Conservation (phyloP, 1,140 invertebrate genomes). For the Plodia interpunctella region DNA sequence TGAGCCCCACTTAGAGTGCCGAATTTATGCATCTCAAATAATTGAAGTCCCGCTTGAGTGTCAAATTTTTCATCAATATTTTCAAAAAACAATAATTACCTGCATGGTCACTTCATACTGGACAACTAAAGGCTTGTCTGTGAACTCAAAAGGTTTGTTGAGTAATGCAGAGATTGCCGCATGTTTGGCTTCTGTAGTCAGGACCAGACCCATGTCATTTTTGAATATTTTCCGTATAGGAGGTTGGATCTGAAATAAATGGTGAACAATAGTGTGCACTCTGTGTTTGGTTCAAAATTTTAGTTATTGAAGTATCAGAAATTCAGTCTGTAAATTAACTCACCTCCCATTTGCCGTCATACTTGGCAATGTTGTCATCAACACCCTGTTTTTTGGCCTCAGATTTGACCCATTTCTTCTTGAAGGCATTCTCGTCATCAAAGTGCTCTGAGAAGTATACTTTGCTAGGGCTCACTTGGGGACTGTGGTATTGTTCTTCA, state of each 20-base stretch:
- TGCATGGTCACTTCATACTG: conserved; percentile 94
- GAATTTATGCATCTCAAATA: no score
- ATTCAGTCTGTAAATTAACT: conserved; percentile 15
- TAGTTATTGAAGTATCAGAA: background rate
- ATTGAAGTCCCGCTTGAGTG: no score
- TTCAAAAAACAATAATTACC: conserved; percentile 40
- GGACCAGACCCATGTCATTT: conserved; percentile 92
- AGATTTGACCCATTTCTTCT: conserved; percentile 91
- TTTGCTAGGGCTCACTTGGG: conserved; percentile 78
- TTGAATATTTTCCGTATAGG: conserved; percentile 86
- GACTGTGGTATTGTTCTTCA: conserved; percentile 63
- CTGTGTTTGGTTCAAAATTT: no score
- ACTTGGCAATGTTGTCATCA: conserved; percentile 95
- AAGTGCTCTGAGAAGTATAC: conserved; percentile 94
- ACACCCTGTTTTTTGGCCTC: conserved; percentile 95
- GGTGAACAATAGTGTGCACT: background rate
- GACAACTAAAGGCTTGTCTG: conserved; percentile 91
- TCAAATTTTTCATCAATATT: no score
- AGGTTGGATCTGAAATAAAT: conserved; percentile 81
- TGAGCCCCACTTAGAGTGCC: no score
- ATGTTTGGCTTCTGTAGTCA: conserved; percentile 97
- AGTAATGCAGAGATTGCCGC: conserved; percentile 94
- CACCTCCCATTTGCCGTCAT: conserved; percentile 89
- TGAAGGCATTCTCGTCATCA: conserved; percentile 86
- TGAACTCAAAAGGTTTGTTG: conserved; percentile 90